Evolutionary conservation across 2,888 invertebrate species (phyloP).

Genomic region (Lasioglossum malachurum): DNA sequence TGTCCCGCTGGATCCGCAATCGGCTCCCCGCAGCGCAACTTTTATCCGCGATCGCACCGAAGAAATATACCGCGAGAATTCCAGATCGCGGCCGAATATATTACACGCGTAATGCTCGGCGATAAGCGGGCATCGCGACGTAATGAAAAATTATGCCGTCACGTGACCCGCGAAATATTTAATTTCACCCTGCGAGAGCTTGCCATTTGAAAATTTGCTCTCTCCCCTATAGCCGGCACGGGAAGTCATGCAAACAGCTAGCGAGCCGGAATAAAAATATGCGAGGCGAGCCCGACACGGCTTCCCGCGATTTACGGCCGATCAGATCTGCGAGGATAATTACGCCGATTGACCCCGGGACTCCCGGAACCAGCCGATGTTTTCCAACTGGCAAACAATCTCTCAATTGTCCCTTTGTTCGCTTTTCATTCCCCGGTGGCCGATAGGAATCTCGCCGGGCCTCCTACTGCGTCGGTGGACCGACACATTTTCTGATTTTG

Average conservation of each 20-base stretch:
- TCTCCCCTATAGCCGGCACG: background rate
- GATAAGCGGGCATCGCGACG: slow-evolving; percentile 40
- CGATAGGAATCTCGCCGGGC: background rate
- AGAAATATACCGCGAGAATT: slow-evolving; percentile 27
- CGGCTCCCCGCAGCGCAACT: slow-evolving; percentile 16
- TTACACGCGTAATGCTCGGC: slow-evolving; percentile 17
- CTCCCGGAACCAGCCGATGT: background rate
- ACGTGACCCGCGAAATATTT: slow-evolving; percentile 49
- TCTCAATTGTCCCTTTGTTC: background rate
- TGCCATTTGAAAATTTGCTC: background rate
- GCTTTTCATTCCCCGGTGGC: background rate
- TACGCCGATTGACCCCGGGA: slow-evolving; percentile 9
- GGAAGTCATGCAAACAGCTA: background rate
- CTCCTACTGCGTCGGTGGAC: background rate
- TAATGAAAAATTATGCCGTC: slow-evolving; percentile 47
- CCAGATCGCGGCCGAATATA: slow-evolving; percentile 12
- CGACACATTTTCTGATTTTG: background rate
- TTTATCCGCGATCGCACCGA: slow-evolving; percentile 7
- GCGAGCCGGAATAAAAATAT: slow-evolving; percentile 9
- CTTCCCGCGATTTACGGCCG: slow-evolving; percentile 20
- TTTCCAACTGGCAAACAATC: slow-evolving; percentile 10
- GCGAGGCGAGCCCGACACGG: slow-evolving; percentile 8
- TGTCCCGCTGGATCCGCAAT: background rate
- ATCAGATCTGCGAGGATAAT: slow-evolving; percentile 13
- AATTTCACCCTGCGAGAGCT: background rate